phyloP scores from a whole-genome alignment of 2,113 vertebrate species.

The Pelodiscus sinensis region DNA sequence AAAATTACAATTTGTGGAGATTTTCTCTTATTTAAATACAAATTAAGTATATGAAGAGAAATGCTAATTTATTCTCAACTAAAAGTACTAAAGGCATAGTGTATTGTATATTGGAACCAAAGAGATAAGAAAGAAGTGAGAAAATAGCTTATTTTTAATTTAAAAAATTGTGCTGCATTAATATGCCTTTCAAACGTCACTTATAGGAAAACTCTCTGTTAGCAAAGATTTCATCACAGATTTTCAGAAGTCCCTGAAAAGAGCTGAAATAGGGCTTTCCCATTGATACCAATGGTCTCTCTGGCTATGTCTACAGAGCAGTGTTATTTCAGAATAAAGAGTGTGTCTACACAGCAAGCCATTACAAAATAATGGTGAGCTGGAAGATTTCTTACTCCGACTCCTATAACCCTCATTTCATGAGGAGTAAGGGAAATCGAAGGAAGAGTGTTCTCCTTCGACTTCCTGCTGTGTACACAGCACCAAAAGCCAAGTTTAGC shows the following conservation, averaged over 20 bases:
- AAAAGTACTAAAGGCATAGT: neutral
- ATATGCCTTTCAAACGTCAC: neutral
- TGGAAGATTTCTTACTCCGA: no score
- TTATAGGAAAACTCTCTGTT: neutral
- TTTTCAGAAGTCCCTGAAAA: neutral
- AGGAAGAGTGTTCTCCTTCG: no score
- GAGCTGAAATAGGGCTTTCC: neutral
- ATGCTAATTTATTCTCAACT: neutral
- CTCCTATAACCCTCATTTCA: no score
- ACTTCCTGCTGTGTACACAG: no score
- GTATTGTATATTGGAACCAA: neutral
- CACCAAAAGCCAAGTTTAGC: no score
- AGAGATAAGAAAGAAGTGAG: neutral
- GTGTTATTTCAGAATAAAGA: no score
- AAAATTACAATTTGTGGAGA: neutral
- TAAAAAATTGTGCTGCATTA: neutral
- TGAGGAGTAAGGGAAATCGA: no score
- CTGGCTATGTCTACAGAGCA: no score
- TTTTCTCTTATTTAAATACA: conserved; percentile 13
- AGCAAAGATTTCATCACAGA: neutral
- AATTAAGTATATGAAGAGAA: neutral
- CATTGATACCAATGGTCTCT: neutral
- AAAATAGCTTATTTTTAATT: neutral
- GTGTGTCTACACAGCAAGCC: no score
- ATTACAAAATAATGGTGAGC: no score